These are phyloP conservation scores for Epinotia bilunana DNA, from an alignment of 2,888 invertebrate genomes.

Conservation along the genomic window DNA sequence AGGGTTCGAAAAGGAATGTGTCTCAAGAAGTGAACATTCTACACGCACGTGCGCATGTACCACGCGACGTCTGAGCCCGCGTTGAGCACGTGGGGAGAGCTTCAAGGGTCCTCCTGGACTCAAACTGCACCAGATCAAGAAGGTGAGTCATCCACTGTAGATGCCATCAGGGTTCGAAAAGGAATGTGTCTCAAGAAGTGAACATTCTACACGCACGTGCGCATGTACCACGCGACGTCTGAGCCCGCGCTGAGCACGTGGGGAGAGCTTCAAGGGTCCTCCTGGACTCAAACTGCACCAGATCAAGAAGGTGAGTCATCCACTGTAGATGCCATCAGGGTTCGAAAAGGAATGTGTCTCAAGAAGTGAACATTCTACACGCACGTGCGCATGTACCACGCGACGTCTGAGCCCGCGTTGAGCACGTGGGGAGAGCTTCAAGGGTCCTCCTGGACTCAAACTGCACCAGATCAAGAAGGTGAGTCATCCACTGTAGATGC, in stretches of 20 bases:
- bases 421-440: too few relatives aligned
- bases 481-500: too few relatives aligned
- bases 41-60: constrained; percentile 43
- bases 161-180: too few relatives aligned
- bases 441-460: too few relatives aligned
- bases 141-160: constrained; percentile 8
- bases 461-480: too few relatives aligned
- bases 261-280: constrained; percentile 36
- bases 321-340: too few relatives aligned
- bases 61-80: constrained; percentile 18
- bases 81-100: constrained; percentile 20
- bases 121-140: constrained; percentile 36
- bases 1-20: neutral
- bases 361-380: constrained; percentile 42
- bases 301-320: constrained; percentile 28
- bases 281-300: constrained; percentile 35
- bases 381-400: too few relatives aligned
- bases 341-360: neutral
- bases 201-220: constrained; percentile 39
- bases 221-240: constrained; percentile 36
- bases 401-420: too few relatives aligned
- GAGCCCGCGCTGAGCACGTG: constrained; percentile 13
- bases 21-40: constrained; percentile 36
- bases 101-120: constrained; percentile 39
- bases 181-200: constrained; percentile 31